Conservation (phyloP, 2,113 vertebrate genomes). For the Platysternon megacephalum region DNA sequence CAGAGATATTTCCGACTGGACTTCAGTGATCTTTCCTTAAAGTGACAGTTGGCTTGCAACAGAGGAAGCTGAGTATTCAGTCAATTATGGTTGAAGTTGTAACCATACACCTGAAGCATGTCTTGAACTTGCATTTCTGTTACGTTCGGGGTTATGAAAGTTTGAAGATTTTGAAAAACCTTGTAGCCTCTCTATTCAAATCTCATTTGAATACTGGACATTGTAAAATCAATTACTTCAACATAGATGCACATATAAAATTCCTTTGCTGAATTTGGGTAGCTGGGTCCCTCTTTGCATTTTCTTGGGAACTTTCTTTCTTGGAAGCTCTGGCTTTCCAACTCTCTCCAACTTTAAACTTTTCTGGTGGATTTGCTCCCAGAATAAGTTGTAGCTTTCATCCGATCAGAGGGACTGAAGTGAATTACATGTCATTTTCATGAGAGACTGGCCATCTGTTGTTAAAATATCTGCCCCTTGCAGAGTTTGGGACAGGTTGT, state of each 20-base stretch:
- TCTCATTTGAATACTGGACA: neutral
- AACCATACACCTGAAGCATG: neutral
- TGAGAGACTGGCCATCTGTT: neutral
- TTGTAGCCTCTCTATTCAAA: neutral
- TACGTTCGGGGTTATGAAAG: neutral
- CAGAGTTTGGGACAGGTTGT: neutral
- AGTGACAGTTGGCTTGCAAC: neutral
- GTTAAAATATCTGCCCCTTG: neutral
- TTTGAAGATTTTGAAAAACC: neutral
- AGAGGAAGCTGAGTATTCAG: neutral
- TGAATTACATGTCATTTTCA: fast-evolving
- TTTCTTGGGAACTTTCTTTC: neutral
- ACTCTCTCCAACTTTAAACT: neutral
- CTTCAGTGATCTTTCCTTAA: neutral
- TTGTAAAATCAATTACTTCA: neutral
- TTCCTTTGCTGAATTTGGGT: neutral
- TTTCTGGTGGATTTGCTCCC: neutral
- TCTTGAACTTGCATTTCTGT: neutral
- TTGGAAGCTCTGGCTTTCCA: neutral
- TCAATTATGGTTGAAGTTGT: neutral
- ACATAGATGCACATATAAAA: neutral
- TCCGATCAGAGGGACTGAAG: neutral
- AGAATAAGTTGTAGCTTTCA: neutral
- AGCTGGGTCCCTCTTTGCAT: neutral
- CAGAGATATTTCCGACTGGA: neutral